Conservation (phyloP, 2,888 invertebrate species). For the Chironomus tentans region DNA sequence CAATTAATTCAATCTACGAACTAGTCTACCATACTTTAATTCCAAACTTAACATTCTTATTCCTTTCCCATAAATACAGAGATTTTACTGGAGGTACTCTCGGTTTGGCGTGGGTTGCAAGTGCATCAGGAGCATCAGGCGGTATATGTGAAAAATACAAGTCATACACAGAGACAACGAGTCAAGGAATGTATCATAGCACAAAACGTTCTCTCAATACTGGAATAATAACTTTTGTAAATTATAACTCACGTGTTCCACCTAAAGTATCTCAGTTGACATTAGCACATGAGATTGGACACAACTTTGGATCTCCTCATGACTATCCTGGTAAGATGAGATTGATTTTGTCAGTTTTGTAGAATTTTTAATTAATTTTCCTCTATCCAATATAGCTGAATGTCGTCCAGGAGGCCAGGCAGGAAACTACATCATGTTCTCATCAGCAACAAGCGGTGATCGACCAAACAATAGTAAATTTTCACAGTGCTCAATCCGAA, state of each 20-base stretch:
- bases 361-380: too few relatives aligned
- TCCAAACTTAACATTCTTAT: too few relatives aligned
- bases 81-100: constrained; percentile 98
- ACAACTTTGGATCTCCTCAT: constrained; percentile 98
- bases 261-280: constrained; percentile 93
- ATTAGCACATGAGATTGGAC: constrained; percentile 96
- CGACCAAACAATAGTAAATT: constrained; percentile 96
- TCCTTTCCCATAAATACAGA: constrained; percentile 39
- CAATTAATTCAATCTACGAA: too few relatives aligned
- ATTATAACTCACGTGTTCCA: constrained; percentile 94
- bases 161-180: constrained; percentile 91
- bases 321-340: constrained; percentile 61
- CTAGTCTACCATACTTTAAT: too few relatives aligned
- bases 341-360: not conserved
- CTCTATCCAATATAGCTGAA: constrained; percentile 47
- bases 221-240: constrained; percentile 97
- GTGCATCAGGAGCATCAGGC: constrained; percentile 93
- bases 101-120: constrained; percentile 98
- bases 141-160: constrained; percentile 98
- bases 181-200: constrained; percentile 79
- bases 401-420: constrained; percentile 82
- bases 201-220: constrained; percentile 93
- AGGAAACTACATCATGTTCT: constrained; percentile 99
- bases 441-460: constrained; percentile 97
- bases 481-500: constrained; percentile 87